Evolutionary conservation across 2,113 vertebrate genomes (phyloP).

Genomic region (Acrocephalus kingi): DNA sequence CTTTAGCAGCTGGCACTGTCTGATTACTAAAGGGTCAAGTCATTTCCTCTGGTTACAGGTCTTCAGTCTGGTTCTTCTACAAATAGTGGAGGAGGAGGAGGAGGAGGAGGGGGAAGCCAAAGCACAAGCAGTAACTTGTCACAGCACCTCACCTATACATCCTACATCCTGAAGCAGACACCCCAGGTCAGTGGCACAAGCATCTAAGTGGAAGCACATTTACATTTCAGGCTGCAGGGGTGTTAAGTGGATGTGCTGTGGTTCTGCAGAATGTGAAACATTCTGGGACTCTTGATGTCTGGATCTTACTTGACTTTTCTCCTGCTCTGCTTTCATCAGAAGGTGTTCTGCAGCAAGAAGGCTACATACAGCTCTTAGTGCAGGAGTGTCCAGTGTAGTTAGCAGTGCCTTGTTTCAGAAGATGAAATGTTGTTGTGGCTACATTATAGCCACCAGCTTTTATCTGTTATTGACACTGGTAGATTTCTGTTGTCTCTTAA

Average conservation of each 20-base stretch:
- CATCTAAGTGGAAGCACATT: not conserved
- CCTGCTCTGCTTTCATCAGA: not conserved
- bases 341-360: not conserved
- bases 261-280: fast-evolving
- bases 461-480: not conserved
- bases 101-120: slow-evolving; percentile 69
- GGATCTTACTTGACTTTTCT: not conserved
- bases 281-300: not conserved
- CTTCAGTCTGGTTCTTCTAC: slow-evolving; percentile 83
- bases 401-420: not conserved
- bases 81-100: slow-evolving; percentile 62
- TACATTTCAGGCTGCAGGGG: not conserved
- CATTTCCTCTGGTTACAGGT: slow-evolving; percentile 73
- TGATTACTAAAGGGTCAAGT: not conserved
- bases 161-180: slow-evolving; percentile 98
- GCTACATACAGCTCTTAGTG: not conserved
- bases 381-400: not conserved
- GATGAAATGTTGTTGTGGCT: not conserved
- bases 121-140: slow-evolving; percentile 83
- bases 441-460: not conserved
- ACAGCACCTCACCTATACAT: slow-evolving; percentile 94
- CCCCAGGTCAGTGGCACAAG: slow-evolving; percentile 77
- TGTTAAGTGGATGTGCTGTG: not conserved
- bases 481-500: not conserved
- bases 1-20: not conserved